Evolutionary conservation across 2,113 vertebrate genomes (phyloP).

Genomic region (Leucosticte australis): DNA sequence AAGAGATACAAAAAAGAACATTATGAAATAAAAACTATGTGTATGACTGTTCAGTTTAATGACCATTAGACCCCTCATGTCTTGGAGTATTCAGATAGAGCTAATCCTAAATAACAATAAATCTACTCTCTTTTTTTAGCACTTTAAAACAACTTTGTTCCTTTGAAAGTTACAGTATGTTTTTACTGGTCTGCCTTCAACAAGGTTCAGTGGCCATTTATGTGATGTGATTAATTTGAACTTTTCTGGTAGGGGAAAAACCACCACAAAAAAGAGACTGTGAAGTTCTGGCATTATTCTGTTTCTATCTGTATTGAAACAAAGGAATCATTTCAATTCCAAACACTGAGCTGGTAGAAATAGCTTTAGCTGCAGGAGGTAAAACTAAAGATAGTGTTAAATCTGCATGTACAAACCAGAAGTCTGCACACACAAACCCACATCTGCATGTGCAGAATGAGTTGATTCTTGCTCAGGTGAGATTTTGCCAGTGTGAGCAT

Average conservation of each 20-base stretch:
- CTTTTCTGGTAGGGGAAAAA: neutral
- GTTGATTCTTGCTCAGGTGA: neutral
- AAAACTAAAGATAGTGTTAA: neutral
- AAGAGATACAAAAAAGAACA: neutral
- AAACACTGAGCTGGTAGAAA: neutral
- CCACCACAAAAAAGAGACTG: neutral
- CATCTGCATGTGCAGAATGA: neutral
- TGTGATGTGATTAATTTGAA: neutral
- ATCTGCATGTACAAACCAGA: neutral
- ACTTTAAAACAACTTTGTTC: neutral
- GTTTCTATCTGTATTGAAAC: neutral
- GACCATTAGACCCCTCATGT: neutral
- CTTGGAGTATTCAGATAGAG: neutral
- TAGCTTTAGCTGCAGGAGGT: neutral
- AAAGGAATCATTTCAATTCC: neutral
- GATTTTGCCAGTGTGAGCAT: neutral
- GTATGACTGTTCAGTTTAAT: neutral
- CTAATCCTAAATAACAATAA: neutral
- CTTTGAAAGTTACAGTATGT: neutral
- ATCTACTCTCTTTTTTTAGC: neutral
- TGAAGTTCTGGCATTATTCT: neutral
- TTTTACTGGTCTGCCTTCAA: conserved; percentile 4
- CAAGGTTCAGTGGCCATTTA: neutral
- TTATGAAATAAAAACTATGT: neutral
- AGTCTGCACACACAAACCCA: neutral